phyloP scores from a whole-genome alignment of 2,113 vertebrate species.

The Hyperoodon ampullatus region DNA sequence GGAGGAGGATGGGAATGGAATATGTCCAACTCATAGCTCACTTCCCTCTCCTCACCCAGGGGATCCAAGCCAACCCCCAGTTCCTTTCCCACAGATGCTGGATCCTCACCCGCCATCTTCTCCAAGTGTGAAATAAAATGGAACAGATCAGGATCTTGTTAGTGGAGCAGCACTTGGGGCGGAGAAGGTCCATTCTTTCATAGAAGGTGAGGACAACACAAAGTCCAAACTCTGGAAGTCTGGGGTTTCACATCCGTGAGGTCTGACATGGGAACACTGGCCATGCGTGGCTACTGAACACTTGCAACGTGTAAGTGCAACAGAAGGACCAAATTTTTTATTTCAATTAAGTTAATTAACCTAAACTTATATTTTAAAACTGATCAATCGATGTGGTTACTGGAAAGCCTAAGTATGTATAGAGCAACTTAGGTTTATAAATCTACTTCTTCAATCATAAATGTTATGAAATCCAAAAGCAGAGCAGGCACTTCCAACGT shows the following conservation, averaged over 20 bases:
- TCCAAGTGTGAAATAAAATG: neutral
- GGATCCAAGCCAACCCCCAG: neutral
- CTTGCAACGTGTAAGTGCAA: neutral
- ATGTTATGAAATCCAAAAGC: neutral
- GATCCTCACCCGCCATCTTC: neutral
- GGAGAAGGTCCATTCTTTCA: neutral
- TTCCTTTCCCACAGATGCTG: neutral
- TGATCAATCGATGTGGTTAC: neutral
- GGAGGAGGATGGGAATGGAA: too few species aligned
- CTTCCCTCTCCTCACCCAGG: neutral
- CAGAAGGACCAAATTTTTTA: neutral
- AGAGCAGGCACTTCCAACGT: neutral
- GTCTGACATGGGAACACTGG: accelerated
- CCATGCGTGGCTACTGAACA: neutral
- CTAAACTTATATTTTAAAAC: neutral
- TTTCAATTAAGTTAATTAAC: neutral
- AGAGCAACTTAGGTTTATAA: neutral
- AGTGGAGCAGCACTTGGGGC: neutral
- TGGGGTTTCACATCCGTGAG: neutral
- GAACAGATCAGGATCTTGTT: neutral
- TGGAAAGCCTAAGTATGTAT: neutral
- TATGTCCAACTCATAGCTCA: too few species aligned
- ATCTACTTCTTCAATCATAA: neutral
- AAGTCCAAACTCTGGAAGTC: neutral
- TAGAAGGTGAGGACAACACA: neutral